These are phyloP conservation scores for Asobara japonica DNA, from an alignment of 1,140 invertebrate species.

Conservation along the genomic window DNA sequence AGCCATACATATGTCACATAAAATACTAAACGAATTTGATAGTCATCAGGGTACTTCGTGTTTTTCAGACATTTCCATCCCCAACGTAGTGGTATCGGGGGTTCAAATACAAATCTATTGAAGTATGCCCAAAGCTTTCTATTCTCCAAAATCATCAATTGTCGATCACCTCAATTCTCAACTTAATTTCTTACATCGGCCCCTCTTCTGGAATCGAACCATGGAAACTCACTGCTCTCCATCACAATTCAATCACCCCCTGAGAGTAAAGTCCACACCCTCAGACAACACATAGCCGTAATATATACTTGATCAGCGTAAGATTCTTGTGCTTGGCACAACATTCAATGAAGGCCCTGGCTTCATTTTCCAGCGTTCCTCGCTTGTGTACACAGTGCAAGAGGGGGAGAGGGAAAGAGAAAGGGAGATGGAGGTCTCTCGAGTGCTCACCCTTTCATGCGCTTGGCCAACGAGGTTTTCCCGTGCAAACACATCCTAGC, in stretches of 20 bases:
- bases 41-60: too few species aligned
- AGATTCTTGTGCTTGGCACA: constrained; percentile 14
- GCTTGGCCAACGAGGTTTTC: not conserved
- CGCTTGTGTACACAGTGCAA: constrained; percentile 13
- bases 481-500: not conserved
- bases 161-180: too few species aligned
- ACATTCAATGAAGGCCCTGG: constrained; percentile 16
- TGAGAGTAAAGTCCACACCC: not conserved
- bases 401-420: too few species aligned
- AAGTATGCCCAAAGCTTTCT: too few species aligned
- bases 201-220: too few species aligned
- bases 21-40: too few species aligned
- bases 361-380: constrained; percentile 19
- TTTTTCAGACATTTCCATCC: too few species aligned
- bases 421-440: not conserved
- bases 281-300: not conserved
- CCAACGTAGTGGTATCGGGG: too few species aligned
- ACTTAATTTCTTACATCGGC: too few species aligned
- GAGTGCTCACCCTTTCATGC: not conserved
- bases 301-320: constrained; percentile 1
- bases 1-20: too few species aligned
- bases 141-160: too few species aligned
- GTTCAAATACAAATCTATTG: too few species aligned
- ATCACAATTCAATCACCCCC: not conserved
- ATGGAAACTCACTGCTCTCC: not conserved